These are phyloP conservation scores for Philantomba maxwellii DNA, from an alignment of 2,113 vertebrate species.

Conservation along the genomic window DNA sequence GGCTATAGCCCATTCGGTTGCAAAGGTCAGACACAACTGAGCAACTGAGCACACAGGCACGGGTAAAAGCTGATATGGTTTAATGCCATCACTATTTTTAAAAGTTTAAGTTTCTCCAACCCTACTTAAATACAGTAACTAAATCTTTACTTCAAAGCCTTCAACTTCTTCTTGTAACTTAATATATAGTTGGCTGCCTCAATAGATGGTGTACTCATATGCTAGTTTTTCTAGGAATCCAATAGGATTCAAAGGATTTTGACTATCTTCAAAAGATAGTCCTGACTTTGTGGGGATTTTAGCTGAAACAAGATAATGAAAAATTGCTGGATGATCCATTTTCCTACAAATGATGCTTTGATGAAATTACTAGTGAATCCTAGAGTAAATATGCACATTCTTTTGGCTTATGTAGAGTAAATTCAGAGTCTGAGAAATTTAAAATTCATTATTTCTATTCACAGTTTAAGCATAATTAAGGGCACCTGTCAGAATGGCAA, in stretches of 20 bases:
- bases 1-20: neutral
- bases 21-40: neutral
- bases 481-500: neutral
- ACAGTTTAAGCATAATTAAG: constrained; percentile 15
- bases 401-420: neutral
- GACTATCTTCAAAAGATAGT: neutral
- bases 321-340: neutral
- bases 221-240: neutral
- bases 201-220: neutral
- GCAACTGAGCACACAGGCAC: neutral
- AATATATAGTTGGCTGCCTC: neutral
- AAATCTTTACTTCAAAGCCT: neutral
- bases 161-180: neutral
- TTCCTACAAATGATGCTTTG: neutral
- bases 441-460: constrained; percentile 22
- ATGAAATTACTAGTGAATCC: constrained; percentile 6
- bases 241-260: neutral
- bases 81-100: neutral
- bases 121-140: neutral
- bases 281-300: neutral
- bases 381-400: neutral
- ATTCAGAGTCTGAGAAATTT: constrained; percentile 18
- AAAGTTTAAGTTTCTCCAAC: neutral
- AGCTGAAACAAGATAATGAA: constrained; percentile 1
- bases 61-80: neutral